phyloP scores from a whole-genome alignment of 2,888 invertebrate genomes.

The Drosophila affinis region DNA sequence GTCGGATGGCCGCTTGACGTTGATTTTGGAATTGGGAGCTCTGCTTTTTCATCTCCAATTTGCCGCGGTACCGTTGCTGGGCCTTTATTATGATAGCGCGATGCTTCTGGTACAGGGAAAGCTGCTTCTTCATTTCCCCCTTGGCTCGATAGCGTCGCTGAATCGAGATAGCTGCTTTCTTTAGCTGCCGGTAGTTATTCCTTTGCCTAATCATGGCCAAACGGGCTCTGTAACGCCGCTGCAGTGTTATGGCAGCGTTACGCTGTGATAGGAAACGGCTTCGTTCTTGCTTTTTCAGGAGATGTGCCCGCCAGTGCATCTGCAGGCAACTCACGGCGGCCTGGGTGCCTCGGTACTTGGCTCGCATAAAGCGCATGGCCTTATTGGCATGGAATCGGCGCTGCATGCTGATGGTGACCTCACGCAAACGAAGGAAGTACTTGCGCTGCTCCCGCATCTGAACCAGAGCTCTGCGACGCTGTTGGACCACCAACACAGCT shows the following conservation, averaged over 20 bases:
- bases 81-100: conserved; percentile 69
- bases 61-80: conserved; percentile 80
- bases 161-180: conserved; percentile 69
- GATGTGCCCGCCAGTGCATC: conserved; percentile 77
- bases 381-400: conserved; percentile 68
- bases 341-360: conserved; percentile 73
- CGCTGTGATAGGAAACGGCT: conserved; percentile 29
- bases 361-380: conserved; percentile 76
- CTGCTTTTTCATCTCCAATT: conserved; percentile 63
- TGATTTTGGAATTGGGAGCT: conserved; percentile 53
- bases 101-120: conserved; percentile 36
- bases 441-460: conserved; percentile 58
- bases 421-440: conserved; percentile 68
- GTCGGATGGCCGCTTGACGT: conserved; percentile 49
- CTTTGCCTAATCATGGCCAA: conserved; percentile 73
- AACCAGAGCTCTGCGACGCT: conserved; percentile 75
- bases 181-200: conserved; percentile 61
- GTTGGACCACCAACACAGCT: conserved; percentile 78
- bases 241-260: conserved; percentile 41
- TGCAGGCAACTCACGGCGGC: conserved; percentile 82
- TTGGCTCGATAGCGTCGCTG: conserved; percentile 66
- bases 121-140: conserved; percentile 59
- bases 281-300: conserved; percentile 53
- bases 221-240: conserved; percentile 57
- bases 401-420: conserved; percentile 79